phyloP scores from a whole-genome alignment of 1,140 invertebrate genomes.

The Ruditapes philippinarum region DNA sequence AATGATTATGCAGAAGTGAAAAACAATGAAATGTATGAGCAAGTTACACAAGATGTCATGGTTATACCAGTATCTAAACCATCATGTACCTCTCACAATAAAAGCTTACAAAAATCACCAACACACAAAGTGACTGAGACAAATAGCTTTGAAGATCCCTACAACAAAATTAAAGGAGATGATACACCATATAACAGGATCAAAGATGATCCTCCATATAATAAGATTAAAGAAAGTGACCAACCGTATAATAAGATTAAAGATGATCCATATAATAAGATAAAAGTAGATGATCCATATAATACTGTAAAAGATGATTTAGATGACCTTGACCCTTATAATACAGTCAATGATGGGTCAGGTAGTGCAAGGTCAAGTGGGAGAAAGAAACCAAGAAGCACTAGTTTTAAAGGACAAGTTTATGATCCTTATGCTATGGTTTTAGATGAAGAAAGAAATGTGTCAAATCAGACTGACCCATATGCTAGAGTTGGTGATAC shows the following conservation, averaged over 20 bases:
- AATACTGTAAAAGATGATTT: constrained; percentile 51
- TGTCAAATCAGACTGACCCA: constrained; percentile 65
- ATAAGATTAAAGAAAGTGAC: constrained; percentile 1
- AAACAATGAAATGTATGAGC: constrained; percentile 42
- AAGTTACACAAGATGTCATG: constrained; percentile 12
- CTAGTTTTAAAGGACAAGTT: constrained; percentile 27
- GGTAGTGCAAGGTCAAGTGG: background rate
- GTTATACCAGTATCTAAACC: constrained; percentile 22
- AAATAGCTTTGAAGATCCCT: constrained; percentile 53
- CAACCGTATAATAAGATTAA: constrained; percentile 13
- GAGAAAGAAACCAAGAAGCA: background rate
- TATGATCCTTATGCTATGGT: constrained; percentile 47
- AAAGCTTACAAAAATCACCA: background rate
- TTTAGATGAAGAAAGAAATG: constrained; percentile 61
- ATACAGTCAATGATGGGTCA: constrained; percentile 27
- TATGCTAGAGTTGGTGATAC: constrained; percentile 63
- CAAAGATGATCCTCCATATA: constrained; percentile 43
- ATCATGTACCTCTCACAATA: background rate
- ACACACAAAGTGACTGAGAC: constrained; percentile 3
- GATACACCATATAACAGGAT: constrained; percentile 47
- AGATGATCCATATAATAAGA: constrained; percentile 45
- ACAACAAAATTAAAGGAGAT: constrained; percentile 49
- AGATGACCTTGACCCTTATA: constrained; percentile 59
- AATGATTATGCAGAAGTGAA: constrained; percentile 67
- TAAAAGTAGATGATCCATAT: constrained; percentile 54